Base-by-base conservation (phyloP, 2,797 vertebrate genomes). In the Cyclopterus lumpus region DNA sequence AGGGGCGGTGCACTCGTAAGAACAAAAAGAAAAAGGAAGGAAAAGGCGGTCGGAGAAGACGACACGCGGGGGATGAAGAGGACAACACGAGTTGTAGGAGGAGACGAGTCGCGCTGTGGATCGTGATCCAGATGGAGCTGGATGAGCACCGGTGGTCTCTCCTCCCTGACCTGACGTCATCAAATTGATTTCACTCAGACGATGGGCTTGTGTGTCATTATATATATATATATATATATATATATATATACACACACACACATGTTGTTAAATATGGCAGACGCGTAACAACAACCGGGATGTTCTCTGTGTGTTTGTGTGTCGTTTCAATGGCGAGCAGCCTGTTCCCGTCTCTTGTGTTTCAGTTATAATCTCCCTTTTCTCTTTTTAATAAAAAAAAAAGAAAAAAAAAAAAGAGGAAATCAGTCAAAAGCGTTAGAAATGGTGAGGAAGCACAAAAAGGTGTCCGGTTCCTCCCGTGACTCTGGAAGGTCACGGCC, bases 401-500 rank as follows among this genome's bases (percentile, higher is more conserved):
- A 91, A 89, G 92, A 12, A 46, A 76, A 81, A 62, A 69, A 86
- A 90, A 26, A 91, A 89, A n/a, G n/a, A 93, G 12, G 55, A 75
- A 81, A 63, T 60, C 59, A 85, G 44, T 75, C 24, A 74, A 87
- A 87, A 86, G 53, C 66, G 62, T 94, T 95, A 96, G 93, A 96
- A 96, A 95, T n/a, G n/a, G n/a, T n/a, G n/a, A n/a, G n/a, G n/a
- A n/a, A n/a, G n/a, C n/a, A n/a, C n/a, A n/a, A n/a, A n/a, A n/a
- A n/a, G n/a, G n/a, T n/a, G n/a, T n/a, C n/a, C n/a, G n/a, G n/a
- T n/a, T n/a, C n/a, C n/a, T n/a, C n/a, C n/a, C n/a, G n/a, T n/a
- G n/a, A n/a, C n/a, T 95, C 95, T 93, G 95, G n/a, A n/a, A 95
- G 94, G 93, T 94, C 79, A 95, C 89, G 91, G 89, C 95, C 0